phyloP scores from a whole-genome alignment of 2,888 invertebrate species.

The Strigamia transsilvanica region DNA sequence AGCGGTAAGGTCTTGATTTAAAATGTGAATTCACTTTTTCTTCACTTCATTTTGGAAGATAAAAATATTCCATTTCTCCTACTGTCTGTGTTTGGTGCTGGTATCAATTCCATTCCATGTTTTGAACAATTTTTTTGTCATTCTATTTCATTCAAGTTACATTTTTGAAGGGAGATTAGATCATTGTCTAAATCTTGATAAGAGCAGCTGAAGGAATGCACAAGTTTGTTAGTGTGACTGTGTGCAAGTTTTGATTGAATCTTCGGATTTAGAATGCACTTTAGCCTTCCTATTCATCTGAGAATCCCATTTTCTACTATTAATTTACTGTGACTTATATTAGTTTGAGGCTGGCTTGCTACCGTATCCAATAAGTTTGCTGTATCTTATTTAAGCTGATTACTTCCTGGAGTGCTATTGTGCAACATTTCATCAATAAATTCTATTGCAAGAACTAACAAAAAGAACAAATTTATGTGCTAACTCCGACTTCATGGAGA shows the following conservation, averaged over 20 bases:
- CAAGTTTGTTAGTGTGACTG: not conserved
- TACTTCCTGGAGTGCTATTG: not conserved
- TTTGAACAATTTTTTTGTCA: too few relatives aligned
- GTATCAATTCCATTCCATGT: too few relatives aligned
- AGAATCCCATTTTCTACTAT: slow-evolving; percentile 1
- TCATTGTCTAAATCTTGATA: too few relatives aligned
- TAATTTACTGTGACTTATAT: slow-evolving; percentile 1
- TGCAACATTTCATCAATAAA: not conserved
- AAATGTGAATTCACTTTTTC: slow-evolving; percentile 35
- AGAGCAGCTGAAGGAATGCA: not conserved
- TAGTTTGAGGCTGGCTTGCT: not conserved
- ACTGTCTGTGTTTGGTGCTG: not conserved
- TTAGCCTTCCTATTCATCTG: not conserved
- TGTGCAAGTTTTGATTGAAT: not conserved
- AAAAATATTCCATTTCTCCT: not conserved
- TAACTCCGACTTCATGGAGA: too few relatives aligned
- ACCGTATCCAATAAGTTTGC: not conserved
- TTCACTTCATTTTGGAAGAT: not conserved
- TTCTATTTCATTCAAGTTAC: too few relatives aligned
- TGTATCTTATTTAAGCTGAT: not conserved
- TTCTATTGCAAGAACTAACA: not conserved
- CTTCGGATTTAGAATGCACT: not conserved
- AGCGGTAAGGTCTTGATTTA: slow-evolving; percentile 14
- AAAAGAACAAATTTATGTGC: too few relatives aligned
- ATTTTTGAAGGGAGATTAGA: too few relatives aligned